Percentiles rank a stretch among this genome's conserved stretches.
These are phyloP conservation scores for Orthosia gothica DNA, from an alignment of 2,888 invertebrate species.

Conservation along the genomic window DNA sequence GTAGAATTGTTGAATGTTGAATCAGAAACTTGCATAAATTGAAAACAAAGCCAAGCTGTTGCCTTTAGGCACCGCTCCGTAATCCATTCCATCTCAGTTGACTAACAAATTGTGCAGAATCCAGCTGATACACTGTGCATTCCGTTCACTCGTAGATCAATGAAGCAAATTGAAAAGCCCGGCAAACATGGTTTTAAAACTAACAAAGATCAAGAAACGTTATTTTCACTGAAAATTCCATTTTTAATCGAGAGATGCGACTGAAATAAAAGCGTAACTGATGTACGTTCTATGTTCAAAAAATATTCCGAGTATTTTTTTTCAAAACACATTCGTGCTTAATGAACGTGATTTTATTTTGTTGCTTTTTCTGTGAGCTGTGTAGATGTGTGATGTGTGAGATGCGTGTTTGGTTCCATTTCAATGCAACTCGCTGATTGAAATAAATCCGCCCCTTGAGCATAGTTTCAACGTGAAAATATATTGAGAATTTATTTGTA, in stretches of 20 bases:
- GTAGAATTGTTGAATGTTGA: background rate
- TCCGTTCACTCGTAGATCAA: conserved; percentile 1
- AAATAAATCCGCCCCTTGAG: conserved; percentile 69
- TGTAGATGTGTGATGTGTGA: too few species aligned
- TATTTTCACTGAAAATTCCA: conserved; percentile 1
- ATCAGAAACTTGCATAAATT: conserved; percentile 40
- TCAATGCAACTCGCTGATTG: conserved; percentile 60
- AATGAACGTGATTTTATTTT: conserved; percentile 58
- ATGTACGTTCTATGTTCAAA: conserved; percentile 8
- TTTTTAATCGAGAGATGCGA: conserved; percentile 15
- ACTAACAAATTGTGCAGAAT: conserved; percentile 39
- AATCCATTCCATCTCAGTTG: conserved; percentile 47
- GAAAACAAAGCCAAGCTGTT: conserved; percentile 28
- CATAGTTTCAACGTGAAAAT: conserved; percentile 58
- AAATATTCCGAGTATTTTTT: conserved; percentile 40
- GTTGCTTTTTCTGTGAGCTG: conserved; percentile 46
- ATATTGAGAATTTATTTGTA: conserved; percentile 58
- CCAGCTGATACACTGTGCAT: conserved; percentile 23
- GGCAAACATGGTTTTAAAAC: background rate
- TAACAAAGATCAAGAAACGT: background rate
- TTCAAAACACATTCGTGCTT: conserved; percentile 57
- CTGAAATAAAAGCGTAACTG: conserved; percentile 15
- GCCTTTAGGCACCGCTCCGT: conserved; percentile 17
- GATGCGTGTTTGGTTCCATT: conserved; percentile 63
- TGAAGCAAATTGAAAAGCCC: conserved; percentile 13